Conservation (phyloP, 1,140 invertebrate species). For the Neodiprion pinetum region DNA sequence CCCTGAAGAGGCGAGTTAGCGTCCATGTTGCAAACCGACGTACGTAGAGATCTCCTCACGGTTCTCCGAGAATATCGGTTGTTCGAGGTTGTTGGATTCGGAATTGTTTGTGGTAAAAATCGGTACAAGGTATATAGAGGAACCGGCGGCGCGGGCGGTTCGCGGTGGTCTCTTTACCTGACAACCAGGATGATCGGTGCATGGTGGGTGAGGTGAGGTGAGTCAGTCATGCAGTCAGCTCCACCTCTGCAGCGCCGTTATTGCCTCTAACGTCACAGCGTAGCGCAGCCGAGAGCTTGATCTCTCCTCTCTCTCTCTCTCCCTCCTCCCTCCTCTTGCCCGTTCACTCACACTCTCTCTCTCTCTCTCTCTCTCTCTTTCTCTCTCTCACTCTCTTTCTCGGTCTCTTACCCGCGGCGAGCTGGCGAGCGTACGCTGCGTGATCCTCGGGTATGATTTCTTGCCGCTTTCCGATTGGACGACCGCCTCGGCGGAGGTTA, state of each 20-base stretch:
- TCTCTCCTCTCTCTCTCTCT: not conserved
- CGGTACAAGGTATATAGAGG: too few relatives aligned
- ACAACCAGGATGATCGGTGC: not conserved
- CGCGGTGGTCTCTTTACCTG: not conserved
- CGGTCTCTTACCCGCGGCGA: not conserved
- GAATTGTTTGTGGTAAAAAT: too few relatives aligned
- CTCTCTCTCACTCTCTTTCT: too few relatives aligned
- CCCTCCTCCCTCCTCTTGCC: too few relatives aligned
- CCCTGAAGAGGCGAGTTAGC: too few relatives aligned
- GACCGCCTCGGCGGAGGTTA: slow-evolving; percentile 1
- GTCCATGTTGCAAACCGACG: too few relatives aligned
- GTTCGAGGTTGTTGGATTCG: too few relatives aligned
- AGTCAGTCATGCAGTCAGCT: not conserved
- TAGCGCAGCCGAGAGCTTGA: not conserved
- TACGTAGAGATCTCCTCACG: too few relatives aligned
- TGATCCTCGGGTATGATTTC: slow-evolving; percentile 4
- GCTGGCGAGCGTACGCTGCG: not conserved
- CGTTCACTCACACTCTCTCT: too few relatives aligned
- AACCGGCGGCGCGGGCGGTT: too few relatives aligned
- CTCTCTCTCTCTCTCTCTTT: too few relatives aligned
- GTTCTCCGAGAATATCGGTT: too few relatives aligned
- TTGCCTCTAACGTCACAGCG: not conserved
- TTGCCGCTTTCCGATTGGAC: not conserved
- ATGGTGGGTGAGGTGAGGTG: slow-evolving; percentile 1
- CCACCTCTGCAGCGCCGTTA: not conserved